Base-by-base conservation (phyloP, 2,888 invertebrate genomes). In the Slavum lentiscoides region DNA sequence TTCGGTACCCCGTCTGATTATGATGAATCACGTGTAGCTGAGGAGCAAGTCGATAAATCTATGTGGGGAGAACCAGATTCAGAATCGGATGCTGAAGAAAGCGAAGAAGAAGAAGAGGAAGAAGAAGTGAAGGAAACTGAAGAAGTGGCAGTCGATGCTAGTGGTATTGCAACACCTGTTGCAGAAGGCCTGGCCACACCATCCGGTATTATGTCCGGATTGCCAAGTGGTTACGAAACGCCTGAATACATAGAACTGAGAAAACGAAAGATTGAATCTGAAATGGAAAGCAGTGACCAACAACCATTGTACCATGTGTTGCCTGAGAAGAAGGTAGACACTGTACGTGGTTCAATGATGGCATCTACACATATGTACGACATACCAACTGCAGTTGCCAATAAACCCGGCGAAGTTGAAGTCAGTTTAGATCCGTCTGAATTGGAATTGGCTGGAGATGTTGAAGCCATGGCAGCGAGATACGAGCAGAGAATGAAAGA, bases 331-430 rank as follows among this genome's bases (percentile, higher is more conserved):
- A 93, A 95, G 83, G 92, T 93, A 49, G 97, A 97, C 82, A 91
- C 95, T 74, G 91, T 98, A 80, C 92, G 94, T 1, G 93, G 93
- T 81, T 90, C 92, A 0, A 98, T 99, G 97, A 97, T 99, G 97
- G 99, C 94, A 5, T 98, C 98, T 68, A 96, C 96, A 0, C 99
- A 99, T 87, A 96, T 98, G 0, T 99, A 99, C 86, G 99, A 99
- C 86, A 91, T 99, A 88, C 91, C 92, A 61, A 90, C 90, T 39
- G 91, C 91, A 13, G 90, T 83, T 21, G 70, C 83, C 2, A 90
- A 90, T 84, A 87, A 89, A 19, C 88, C 89, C 82, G 92, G 91
- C 55, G 93, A 93, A 84, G 95, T 99, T 55, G 98, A 98, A 86
- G 90, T 99, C 85, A 95, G 98, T 0, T 89, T 99, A 19, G 98